phyloP scores from a whole-genome alignment of 2,888 invertebrate genomes.

The Molanna angustata region DNA sequence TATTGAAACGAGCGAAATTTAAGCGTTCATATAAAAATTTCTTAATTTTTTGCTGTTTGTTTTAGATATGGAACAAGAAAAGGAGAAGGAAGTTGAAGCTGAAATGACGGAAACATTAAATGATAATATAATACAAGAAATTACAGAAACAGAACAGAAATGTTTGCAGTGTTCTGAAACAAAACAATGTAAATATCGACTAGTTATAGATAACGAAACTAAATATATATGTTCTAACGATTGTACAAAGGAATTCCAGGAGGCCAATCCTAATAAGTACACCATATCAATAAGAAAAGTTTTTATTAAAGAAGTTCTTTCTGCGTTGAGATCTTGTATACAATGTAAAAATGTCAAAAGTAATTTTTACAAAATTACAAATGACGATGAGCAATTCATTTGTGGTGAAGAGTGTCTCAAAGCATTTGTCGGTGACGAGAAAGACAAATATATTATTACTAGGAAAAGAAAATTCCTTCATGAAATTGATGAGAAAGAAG shows the following conservation, averaged over 20 bases:
- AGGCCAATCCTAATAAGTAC: slow-evolving; percentile 41
- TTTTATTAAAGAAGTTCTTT: slow-evolving; percentile 42
- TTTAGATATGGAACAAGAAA: slow-evolving; percentile 45
- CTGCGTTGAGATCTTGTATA: slow-evolving; percentile 41
- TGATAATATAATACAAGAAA: slow-evolving; percentile 46
- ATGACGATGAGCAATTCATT: slow-evolving; percentile 51
- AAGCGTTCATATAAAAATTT: too few species aligned
- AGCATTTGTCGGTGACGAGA: slow-evolving; percentile 53
- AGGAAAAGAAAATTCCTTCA: slow-evolving; percentile 53
- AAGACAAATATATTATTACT: slow-evolving; percentile 55
- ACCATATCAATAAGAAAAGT: slow-evolving; percentile 38
- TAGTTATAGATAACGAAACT: slow-evolving; percentile 40
- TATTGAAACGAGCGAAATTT: too few species aligned
- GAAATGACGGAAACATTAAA: slow-evolving; percentile 40
- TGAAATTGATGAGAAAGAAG: slow-evolving; percentile 40
- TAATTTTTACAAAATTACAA: slow-evolving; percentile 51
- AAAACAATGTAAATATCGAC: slow-evolving; percentile 43
- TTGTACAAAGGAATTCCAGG: slow-evolving; percentile 51
- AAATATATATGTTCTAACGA: slow-evolving; percentile 48
- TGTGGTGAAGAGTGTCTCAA: slow-evolving; percentile 53
- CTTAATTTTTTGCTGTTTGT: too few species aligned
- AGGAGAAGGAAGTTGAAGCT: slow-evolving; percentile 40
- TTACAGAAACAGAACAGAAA: slow-evolving; percentile 40
- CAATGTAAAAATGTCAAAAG: slow-evolving; percentile 49
- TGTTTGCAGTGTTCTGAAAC: slow-evolving; percentile 50